Evolutionary conservation across 2,888 invertebrate genomes (phyloP).

Genomic region (Lepidocyrtoides sp.): DNA sequence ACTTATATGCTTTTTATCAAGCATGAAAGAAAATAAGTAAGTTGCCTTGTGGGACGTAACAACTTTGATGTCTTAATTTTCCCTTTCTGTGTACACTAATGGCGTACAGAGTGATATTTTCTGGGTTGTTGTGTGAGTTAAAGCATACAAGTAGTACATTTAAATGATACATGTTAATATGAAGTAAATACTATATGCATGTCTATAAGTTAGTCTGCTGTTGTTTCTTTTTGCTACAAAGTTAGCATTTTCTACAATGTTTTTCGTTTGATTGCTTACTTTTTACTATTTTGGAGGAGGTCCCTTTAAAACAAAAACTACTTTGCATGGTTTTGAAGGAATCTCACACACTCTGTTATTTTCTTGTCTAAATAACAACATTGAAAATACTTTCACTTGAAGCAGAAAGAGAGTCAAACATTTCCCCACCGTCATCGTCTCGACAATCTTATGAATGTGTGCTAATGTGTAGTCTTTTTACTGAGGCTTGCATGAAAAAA

Average conservation of each 20-base stretch:
- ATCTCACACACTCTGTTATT: constrained; percentile 49
- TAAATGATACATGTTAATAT: background rate
- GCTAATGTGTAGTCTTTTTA: constrained; percentile 51
- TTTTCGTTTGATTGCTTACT: constrained; percentile 56
- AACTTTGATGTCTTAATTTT: constrained; percentile 84
- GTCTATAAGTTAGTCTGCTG: background rate
- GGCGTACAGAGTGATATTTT: constrained; percentile 38
- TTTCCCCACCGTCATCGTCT: constrained; percentile 9
- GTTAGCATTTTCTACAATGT: constrained; percentile 35
- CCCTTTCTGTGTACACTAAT: constrained; percentile 76
- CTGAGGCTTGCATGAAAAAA: constrained; percentile 20
- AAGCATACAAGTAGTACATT: background rate
- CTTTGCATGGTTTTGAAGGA: constrained; percentile 55
- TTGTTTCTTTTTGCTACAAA: constrained; percentile 39
- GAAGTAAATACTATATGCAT: background rate
- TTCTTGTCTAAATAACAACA: constrained; percentile 48
- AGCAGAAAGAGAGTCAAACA: constrained; percentile 38
- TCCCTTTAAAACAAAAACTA: constrained; percentile 49
- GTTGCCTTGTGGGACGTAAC: constrained; percentile 78
- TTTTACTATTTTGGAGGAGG: constrained; percentile 46
- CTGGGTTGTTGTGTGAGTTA: background rate
- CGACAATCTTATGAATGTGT: constrained; percentile 34
- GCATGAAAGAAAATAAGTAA: constrained; percentile 48
- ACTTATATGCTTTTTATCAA: background rate
- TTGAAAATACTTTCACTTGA: constrained; percentile 62